Conservation (phyloP, 2,888 invertebrate genomes). For the Synanthedon formicaeformis region DNA sequence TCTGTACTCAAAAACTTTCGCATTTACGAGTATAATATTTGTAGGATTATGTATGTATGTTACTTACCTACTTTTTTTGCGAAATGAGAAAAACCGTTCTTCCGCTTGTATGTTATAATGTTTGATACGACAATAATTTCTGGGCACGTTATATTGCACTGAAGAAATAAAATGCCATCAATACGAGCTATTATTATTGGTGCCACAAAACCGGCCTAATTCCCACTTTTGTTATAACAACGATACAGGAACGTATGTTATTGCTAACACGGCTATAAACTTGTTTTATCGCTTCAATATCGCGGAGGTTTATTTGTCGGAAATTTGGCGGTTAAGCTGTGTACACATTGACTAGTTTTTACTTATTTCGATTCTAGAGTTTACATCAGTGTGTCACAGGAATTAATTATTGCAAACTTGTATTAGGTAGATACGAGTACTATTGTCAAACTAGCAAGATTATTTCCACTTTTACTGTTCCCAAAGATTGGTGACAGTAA, state of each 20-base stretch:
- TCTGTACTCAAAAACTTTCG: too few relatives aligned
- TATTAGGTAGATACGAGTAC: too few relatives aligned
- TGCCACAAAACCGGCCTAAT: not conserved
- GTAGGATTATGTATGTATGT: too few relatives aligned
- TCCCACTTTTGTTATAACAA: not conserved
- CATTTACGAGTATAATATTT: too few relatives aligned
- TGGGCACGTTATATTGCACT: not conserved
- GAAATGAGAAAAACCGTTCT: too few relatives aligned
- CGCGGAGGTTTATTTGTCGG: conserved; percentile 8
- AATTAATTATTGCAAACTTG: too few relatives aligned
- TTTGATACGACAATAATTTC: too few relatives aligned
- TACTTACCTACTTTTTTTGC: too few relatives aligned
- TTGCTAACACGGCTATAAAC: conserved; percentile 27
- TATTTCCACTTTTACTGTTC: too few relatives aligned
- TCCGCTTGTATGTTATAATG: too few relatives aligned
- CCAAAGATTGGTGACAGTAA: too few relatives aligned
- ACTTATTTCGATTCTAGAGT: not conserved
- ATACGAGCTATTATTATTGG: not conserved
- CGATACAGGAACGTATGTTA: conserved; percentile 8
- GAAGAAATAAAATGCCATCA: not conserved
- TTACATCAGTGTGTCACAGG: not conserved
- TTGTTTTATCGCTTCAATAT: conserved; percentile 31
- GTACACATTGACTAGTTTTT: not conserved
- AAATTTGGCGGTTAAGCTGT: not conserved
- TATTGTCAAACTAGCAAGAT: too few relatives aligned